Conservation (phyloP, 1,140 invertebrate species). For the Zaprionus inermis region DNA sequence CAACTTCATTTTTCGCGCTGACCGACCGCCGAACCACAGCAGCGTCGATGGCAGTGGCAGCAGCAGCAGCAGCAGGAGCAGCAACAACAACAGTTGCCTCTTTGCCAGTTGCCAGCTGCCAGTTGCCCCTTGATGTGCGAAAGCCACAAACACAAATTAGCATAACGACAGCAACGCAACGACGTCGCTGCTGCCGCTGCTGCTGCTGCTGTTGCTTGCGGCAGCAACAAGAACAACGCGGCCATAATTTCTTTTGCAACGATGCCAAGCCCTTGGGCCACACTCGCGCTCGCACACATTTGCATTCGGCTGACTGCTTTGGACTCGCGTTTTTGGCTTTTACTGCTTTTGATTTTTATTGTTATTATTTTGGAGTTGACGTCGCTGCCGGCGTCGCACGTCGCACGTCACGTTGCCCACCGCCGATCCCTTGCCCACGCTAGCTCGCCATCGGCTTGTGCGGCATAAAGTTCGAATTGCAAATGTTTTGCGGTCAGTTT, state of each 20-base stretch:
- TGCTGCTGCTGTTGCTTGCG: background rate
- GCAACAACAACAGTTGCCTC: constrained; percentile 53
- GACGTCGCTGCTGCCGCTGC: background rate
- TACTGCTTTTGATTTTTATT: constrained; percentile 72
- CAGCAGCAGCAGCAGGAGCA: constrained; percentile 28
- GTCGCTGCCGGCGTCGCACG: constrained; percentile 55
- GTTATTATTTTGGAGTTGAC: constrained; percentile 70
- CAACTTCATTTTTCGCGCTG: constrained; percentile 79
- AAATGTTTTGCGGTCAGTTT: constrained; percentile 82
- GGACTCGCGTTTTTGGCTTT: constrained; percentile 62
- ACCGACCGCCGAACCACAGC: constrained; percentile 52
- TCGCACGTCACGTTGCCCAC: background rate
- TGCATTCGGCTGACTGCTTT: constrained; percentile 42
- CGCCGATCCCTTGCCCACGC: background rate
- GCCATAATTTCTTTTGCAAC: constrained; percentile 77
- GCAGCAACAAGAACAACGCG: constrained; percentile 33
- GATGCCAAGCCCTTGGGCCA: constrained; percentile 55
- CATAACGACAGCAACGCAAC: constrained; percentile 47
- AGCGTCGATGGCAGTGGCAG: constrained; percentile 47
- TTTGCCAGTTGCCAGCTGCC: constrained; percentile 30
- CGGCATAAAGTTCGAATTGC: constrained; percentile 77
- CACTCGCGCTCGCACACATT: constrained; percentile 23
- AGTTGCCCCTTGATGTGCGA: constrained; percentile 64
- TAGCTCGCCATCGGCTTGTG: constrained; percentile 15
- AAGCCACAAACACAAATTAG: constrained; percentile 79